Evolutionary conservation across 2,888 invertebrate genomes (phyloP).

Genomic region (Brachyptera putata): DNA sequence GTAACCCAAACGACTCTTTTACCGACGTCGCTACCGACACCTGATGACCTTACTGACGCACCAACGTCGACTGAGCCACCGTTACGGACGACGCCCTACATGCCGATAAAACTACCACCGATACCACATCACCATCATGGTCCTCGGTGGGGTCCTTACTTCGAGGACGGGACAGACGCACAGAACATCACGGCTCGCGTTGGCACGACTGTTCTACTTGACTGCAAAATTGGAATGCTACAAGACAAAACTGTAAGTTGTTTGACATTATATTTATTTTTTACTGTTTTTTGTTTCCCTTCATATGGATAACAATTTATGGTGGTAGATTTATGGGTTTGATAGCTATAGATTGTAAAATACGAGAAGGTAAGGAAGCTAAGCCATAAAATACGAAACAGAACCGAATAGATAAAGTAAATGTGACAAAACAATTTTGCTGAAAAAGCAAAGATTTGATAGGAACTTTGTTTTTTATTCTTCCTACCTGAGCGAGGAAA

Average conservation of each 20-base stretch:
- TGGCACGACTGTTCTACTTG: constrained; percentile 53
- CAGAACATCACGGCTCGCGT: constrained; percentile 55
- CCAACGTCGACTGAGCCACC: neutral
- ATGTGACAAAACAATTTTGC: too few relatives aligned
- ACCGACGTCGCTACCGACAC: constrained; percentile 5
- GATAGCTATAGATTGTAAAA: neutral
- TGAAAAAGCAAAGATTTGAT: too few relatives aligned
- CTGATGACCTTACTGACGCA: neutral
- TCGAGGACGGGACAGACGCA: constrained; percentile 54
- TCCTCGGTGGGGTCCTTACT: constrained; percentile 49
- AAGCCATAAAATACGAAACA: too few relatives aligned
- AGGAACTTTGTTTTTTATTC: too few relatives aligned
- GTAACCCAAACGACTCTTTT: neutral
- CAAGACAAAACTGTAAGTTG: constrained; percentile 55
- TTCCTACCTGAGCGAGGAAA: too few relatives aligned
- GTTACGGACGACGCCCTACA: neutral
- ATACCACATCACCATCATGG: constrained; percentile 28
- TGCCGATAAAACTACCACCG: constrained; percentile 17
- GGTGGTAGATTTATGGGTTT: neutral
- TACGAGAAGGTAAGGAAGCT: too few relatives aligned
- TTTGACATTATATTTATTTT: too few relatives aligned
- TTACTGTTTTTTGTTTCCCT: neutral
- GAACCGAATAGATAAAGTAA: too few relatives aligned
- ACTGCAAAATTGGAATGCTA: constrained; percentile 57
- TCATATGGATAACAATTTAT: neutral